Percentiles rank a stretch among this genome's conserved stretches.
Conservation (phyloP, 1,140 invertebrate genomes). For the Dreissena polymorpha region DNA sequence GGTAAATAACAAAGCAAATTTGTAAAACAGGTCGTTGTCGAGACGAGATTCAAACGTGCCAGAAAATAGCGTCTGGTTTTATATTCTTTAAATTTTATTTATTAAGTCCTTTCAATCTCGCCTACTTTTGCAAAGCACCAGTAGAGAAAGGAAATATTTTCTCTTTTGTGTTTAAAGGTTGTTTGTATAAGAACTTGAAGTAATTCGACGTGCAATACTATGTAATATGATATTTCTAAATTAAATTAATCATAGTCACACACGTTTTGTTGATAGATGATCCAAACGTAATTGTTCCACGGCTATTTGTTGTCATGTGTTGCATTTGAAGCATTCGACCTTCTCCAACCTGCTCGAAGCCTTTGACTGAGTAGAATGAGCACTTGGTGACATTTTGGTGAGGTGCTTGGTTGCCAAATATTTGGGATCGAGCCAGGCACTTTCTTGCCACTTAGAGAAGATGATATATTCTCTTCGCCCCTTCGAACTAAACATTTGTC, state of each 20-base stretch:
- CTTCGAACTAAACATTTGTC: background rate
- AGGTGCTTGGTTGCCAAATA: no score
- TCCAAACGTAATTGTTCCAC: no score
- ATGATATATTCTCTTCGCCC: background rate
- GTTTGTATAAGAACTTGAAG: no score
- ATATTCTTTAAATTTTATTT: background rate
- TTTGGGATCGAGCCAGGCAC: no score
- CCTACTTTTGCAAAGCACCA: no score
- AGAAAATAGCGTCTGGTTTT: background rate
- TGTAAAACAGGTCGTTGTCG: background rate
- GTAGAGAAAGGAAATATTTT: no score
- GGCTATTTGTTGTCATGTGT: background rate
- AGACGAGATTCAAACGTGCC: background rate
- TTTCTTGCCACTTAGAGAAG: background rate
- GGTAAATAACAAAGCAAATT: conserved; percentile 83
- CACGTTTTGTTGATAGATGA: no score
- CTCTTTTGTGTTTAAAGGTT: no score
- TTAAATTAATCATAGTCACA: no score
- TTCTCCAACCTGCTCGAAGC: background rate
- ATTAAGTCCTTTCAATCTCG: no score
- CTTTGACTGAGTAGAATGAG: background rate
- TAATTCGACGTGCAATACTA: no score
- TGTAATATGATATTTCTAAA: no score
- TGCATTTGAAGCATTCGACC: background rate
- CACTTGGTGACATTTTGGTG: background rate